These are phyloP conservation scores for Dryobota labecula DNA, from an alignment of 2,888 invertebrate species.

Conservation along the genomic window DNA sequence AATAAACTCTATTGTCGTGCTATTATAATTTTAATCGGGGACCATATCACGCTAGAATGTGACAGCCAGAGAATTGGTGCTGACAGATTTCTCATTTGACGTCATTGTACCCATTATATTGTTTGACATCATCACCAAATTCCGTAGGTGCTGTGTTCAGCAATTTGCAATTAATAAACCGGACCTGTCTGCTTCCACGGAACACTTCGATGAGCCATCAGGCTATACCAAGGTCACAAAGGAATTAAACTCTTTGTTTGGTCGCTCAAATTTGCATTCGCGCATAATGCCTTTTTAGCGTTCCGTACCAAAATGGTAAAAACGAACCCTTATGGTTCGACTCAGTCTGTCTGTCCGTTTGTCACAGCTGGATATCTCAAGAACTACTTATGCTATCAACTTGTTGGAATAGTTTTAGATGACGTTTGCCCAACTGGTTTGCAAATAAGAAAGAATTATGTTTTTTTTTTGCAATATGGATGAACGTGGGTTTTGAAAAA, in stretches of 20 bases:
- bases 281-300: conserved; percentile 42
- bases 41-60: conserved; percentile 32
- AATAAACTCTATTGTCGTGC: neutral
- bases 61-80: conserved; percentile 37
- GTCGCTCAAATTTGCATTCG: conserved; percentile 57
- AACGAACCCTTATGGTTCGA: too few relatives aligned
- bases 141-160: conserved; percentile 51
- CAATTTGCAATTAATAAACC: conserved; percentile 63
- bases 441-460: too few relatives aligned
- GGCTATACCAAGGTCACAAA: conserved; percentile 52
- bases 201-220: conserved; percentile 60
- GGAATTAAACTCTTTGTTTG: conserved; percentile 63
- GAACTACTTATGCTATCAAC: too few relatives aligned
- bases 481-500: too few relatives aligned
- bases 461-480: too few relatives aligned
- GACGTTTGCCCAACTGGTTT: too few relatives aligned
- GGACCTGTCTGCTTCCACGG: conserved; percentile 51
- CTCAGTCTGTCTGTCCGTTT: too few relatives aligned
- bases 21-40: conserved; percentile 21
- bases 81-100: conserved; percentile 43
- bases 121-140: conserved; percentile 63
- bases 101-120: conserved; percentile 52
- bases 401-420: too few relatives aligned
- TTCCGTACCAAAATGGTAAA: too few relatives aligned
- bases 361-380: too few relatives aligned